Evolutionary conservation across 2,888 invertebrate genomes (phyloP), one percentile per base, ranked within the genome.

Genomic region (Myopa testacea): DNA sequence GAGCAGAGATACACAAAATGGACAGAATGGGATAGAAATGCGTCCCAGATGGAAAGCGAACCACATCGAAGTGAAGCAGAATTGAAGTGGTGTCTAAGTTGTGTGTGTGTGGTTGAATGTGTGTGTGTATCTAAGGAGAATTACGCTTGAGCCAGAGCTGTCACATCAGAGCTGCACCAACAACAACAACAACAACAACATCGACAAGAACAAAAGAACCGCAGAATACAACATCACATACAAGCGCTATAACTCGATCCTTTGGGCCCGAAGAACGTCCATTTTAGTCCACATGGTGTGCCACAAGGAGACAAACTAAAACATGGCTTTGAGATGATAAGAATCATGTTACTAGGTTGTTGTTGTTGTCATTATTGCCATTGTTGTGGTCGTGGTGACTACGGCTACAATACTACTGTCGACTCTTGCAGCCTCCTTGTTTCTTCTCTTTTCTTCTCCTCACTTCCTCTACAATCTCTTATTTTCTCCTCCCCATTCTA

Each of bases 251-350:
- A 68, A 68, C 68, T 68, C 68, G 45, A 45, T 65, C 65, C 65
- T 68, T 68, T 37, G 40, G 45, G 14, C n/a, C 16, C 68, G 3
- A 68, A 45, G 68, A 68, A 45, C 38, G 37, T 68, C n/a, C 68
- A n/a, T 68, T 37, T 68, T 6, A 14, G n/a, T 14, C n/a, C 55
- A 55, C n/a, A 16, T n/a, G n/a, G 55, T 55, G 55, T 55, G 10
- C 16, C 55, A 55, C n/a, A 55, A 55, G 5, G 14, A 55, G 55
- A 55, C 68, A 55, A 55, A 68, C 38, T 45, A n/a, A 68, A 37
- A 65, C n/a, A 55, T 4, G n/a, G 10, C 16, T 55, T 45, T 45
- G 45, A 45, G 10, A 45, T 45, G 45, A 45, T 45, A 45, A 12
- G 16, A 55, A n/a, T 55, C 55, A 55, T 55, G 55, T 55, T 55